These are phyloP conservation scores for Linyphia triangularis DNA, from an alignment of 2,888 invertebrate genomes.

Conservation along the genomic window DNA sequence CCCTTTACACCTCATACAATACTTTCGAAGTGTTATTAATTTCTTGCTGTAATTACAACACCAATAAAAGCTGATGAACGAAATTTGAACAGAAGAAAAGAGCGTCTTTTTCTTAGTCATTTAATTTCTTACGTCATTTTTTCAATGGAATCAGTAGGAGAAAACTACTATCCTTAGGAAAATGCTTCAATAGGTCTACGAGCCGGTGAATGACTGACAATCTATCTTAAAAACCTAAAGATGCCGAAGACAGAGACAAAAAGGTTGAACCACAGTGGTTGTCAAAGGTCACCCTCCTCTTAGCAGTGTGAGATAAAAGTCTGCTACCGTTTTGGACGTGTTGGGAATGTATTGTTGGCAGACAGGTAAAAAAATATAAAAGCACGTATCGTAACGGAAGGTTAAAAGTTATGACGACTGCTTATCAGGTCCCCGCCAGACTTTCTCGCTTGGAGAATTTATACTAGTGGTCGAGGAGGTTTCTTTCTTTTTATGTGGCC, in stretches of 20 bases:
- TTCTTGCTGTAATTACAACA: no score
- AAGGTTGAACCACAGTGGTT: slow-evolving; percentile 6
- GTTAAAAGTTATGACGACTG: slow-evolving; percentile 69
- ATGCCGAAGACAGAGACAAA: slow-evolving; percentile 36
- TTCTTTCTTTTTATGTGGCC: slow-evolving; percentile 21
- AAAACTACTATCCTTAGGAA: no score
- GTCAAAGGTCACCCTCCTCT: slow-evolving; percentile 21
- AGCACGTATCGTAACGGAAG: slow-evolving; percentile 19
- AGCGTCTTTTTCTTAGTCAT: no score
- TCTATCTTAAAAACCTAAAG: no score
- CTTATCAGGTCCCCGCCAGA: slow-evolving; percentile 38
- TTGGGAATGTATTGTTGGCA: slow-evolving; percentile 28
- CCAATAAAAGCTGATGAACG: not conserved
- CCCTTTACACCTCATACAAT: no score
- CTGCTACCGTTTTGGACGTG: slow-evolving; percentile 55
- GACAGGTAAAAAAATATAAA: not conserved
- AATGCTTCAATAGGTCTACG: no score
- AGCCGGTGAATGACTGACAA: no score
- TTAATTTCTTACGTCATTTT: no score
- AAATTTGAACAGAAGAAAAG: not conserved
- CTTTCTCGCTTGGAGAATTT: slow-evolving; percentile 69
- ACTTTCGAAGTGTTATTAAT: no score
- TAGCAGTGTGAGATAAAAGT: not conserved
- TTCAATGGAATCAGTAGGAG: no score
- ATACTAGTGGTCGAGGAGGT: not conserved